Percentiles rank a stretch among this genome's conserved stretches.
These are phyloP conservation scores for Gymnorhina tibicen DNA, from an alignment of 2,113 vertebrate genomes.

Conservation along the genomic window DNA sequence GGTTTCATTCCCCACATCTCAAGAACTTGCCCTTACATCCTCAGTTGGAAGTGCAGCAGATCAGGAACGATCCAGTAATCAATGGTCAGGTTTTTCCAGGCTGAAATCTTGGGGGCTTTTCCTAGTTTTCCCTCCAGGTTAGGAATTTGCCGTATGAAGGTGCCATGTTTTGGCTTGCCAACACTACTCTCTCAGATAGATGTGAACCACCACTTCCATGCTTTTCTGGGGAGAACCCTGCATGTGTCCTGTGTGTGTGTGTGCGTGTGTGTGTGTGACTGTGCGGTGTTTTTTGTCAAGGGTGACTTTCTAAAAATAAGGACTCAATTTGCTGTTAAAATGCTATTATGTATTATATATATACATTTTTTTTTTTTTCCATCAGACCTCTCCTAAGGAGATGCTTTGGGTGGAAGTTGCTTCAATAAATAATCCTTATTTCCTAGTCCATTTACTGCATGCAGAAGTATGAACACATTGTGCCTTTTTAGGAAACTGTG, in stretches of 20 bases:
- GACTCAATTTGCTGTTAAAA: constrained; percentile 69
- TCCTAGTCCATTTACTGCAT: constrained; percentile 74
- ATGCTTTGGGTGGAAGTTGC: constrained; percentile 48
- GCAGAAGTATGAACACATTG: constrained; percentile 70
- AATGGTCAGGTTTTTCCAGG: constrained; percentile 14
- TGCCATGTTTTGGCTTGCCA: constrained; percentile 75
- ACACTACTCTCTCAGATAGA: constrained; percentile 69
- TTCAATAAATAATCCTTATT: constrained; percentile 54
- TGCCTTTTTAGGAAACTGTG: constrained; percentile 69
- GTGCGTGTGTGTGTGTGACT: background rate
- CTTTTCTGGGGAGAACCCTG: constrained; percentile 67
- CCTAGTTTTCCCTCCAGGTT: constrained; percentile 35
- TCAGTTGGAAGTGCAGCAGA: constrained; percentile 37
- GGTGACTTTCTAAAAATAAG: constrained; percentile 70
- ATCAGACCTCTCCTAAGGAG: constrained; percentile 66
- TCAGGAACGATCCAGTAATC: background rate
- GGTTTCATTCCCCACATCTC: constrained; percentile 47
- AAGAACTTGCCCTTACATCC: background rate
- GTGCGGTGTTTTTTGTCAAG: constrained; percentile 57
- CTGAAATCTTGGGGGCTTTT: constrained; percentile 21
- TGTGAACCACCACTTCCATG: constrained; percentile 55
- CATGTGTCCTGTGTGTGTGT: constrained; percentile 63
- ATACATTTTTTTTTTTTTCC: constrained; percentile 1
- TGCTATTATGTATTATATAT: constrained; percentile 49
- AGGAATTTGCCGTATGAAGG: constrained; percentile 72